Conservation (phyloP, 35 echinoderm and acorn worm species). For the Strongylocentrotus purpuratus region DNA sequence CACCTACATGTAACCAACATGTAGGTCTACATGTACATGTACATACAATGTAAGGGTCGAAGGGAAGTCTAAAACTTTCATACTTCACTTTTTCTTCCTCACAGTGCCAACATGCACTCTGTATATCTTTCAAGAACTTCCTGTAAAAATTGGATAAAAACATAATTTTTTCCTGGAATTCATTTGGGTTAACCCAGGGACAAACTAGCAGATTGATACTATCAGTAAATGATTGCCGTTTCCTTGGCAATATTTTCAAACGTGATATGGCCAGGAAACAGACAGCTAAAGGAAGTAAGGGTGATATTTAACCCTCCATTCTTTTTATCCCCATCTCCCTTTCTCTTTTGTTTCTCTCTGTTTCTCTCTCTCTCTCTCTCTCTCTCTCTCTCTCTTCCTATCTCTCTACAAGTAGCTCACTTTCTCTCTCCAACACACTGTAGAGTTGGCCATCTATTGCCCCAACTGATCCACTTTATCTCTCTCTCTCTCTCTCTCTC, state of each 20-base stretch:
- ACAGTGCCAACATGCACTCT: neutral
- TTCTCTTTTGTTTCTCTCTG: neutral
- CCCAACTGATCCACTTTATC: no score
- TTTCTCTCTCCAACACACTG: neutral
- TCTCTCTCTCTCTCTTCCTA: neutral
- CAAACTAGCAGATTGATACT: neutral
- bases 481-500: neutral
- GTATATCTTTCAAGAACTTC: neutral
- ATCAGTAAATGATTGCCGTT: neutral
- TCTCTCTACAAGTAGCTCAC: neutral
- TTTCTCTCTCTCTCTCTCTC: neutral
- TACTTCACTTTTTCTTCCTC: no score
- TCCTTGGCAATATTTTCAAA: neutral
- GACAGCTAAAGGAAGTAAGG: neutral
- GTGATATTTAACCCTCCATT: neutral
- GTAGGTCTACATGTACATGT: no score
- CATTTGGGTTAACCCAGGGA: neutral
- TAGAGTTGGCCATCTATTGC: no score
- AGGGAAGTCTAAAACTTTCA: no score
- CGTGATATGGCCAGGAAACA: neutral
- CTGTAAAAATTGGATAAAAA: neutral
- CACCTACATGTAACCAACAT: no score
- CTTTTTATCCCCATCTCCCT: neutral
- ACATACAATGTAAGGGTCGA: no score
- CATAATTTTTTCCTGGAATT: neutral